Conservation (phyloP, 2,113 vertebrate species). For the Protomyctophum bolini region DNA sequence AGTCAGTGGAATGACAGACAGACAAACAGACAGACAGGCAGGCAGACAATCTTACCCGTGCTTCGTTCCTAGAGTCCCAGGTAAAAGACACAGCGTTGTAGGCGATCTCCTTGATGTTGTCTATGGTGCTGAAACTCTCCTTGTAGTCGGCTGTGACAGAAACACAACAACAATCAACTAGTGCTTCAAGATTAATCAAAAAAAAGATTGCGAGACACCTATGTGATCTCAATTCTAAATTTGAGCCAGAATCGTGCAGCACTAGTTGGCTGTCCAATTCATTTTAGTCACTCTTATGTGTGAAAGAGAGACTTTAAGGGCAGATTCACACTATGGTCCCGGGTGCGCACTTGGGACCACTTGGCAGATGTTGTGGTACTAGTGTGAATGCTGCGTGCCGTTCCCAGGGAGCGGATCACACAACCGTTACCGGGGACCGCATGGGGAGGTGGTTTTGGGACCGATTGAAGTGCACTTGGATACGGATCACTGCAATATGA, state of each 20-base stretch:
- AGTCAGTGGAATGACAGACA: too few species aligned
- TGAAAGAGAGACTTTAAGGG: too few species aligned
- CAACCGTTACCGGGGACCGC: too few species aligned
- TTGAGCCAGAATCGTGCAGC: not conserved
- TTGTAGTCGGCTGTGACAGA: constrained; percentile 84
- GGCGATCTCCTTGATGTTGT: constrained; percentile 87
- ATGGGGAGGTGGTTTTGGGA: too few species aligned
- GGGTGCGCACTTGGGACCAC: too few species aligned
- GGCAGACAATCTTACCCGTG: constrained; percentile 76
- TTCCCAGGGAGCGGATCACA: not conserved
- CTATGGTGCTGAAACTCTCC: constrained; percentile 89
- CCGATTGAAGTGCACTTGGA: too few species aligned
- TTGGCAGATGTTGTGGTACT: not conserved
- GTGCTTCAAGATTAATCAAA: too few species aligned
- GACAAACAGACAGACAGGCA: too few species aligned
- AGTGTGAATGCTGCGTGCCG: not conserved
- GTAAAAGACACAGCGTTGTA: constrained; percentile 90
- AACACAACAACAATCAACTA: not conserved
- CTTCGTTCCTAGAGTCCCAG: constrained; percentile 88
- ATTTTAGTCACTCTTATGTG: too few species aligned
- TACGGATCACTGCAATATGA: too few species aligned
- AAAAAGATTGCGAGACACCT: too few species aligned
- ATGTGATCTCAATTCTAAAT: not conserved
- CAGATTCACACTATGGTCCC: too few species aligned
- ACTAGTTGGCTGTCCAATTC: not conserved